These are phyloP conservation scores for Cacoxenus indagator DNA, from an alignment of 2,888 invertebrate species.

Conservation along the genomic window DNA sequence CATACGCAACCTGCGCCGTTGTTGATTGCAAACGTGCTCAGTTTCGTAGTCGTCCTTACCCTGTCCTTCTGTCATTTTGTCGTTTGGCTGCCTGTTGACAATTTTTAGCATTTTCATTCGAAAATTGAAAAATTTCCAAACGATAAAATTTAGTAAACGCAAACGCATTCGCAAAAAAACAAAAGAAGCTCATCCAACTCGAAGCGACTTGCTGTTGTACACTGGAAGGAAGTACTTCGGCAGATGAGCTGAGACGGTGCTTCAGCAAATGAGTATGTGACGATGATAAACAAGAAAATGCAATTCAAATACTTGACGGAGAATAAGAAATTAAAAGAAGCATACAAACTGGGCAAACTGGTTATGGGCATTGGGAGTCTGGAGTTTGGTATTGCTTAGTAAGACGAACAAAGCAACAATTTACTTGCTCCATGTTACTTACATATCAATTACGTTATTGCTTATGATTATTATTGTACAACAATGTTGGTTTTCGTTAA, in stretches of 20 bases:
- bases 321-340: background rate
- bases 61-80: background rate
- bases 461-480: too few species aligned
- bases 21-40: background rate
- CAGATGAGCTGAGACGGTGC: background rate
- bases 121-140: conserved; percentile 70
- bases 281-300: conserved; percentile 13
- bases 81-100: conserved; percentile 6
- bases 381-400: too few species aligned
- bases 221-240: background rate
- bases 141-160: conserved; percentile 67
- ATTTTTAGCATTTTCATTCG: conserved; percentile 35
- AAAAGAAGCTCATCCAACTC: background rate
- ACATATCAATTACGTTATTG: too few species aligned
- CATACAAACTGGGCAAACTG: background rate
- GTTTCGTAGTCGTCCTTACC: background rate
- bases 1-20: background rate
- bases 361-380: too few species aligned
- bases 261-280: background rate
- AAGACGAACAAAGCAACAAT: too few species aligned
- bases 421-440: too few species aligned
- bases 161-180: background rate
- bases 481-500: too few species aligned
- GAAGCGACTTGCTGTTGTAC: too few species aligned
- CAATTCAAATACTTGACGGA: conserved; percentile 17